Percentiles rank a stretch among this genome's conserved stretches.
Evolutionary conservation across 2,113 vertebrate genomes (phyloP).

Genomic region (Panthera leo): DNA sequence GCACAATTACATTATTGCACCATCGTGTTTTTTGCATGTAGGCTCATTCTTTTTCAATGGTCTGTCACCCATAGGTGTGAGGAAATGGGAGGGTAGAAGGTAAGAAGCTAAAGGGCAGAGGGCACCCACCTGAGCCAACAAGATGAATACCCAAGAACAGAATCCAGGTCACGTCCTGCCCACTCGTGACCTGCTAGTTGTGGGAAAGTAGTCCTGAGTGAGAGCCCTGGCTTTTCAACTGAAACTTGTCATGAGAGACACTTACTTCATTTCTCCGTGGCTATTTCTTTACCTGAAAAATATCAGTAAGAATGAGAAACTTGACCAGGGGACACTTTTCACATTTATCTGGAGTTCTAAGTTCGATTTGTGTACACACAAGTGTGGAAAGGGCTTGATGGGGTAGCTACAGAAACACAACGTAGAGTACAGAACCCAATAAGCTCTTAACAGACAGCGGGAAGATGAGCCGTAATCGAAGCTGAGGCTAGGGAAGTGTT

Average conservation of each 20-base stretch:
- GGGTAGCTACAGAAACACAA: not conserved
- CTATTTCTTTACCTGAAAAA: not conserved
- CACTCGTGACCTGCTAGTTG: not conserved
- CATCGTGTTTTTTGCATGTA: not conserved
- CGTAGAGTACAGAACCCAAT: not conserved
- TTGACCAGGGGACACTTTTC: not conserved
- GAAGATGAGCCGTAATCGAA: not conserved
- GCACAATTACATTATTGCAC: not conserved
- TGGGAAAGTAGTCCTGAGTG: no score
- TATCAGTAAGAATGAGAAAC: not conserved
- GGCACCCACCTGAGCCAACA: not conserved
- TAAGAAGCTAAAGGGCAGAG: not conserved
- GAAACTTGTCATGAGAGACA: not conserved
- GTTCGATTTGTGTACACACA: not conserved
- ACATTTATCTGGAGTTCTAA: not conserved
- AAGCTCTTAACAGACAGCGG: not conserved
- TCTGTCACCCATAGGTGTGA: not conserved
- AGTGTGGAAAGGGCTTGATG: not conserved
- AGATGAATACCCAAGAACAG: not conserved
- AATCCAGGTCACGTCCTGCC: not conserved
- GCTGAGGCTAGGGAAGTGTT: accelerated
- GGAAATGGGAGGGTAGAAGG: slow-evolving; percentile 1
- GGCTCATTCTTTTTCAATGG: not conserved
- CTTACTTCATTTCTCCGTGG: not conserved
- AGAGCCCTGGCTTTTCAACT: not conserved